Base-by-base conservation (phyloP, 2,888 invertebrate genomes). In the Clistopyga incitator region DNA sequence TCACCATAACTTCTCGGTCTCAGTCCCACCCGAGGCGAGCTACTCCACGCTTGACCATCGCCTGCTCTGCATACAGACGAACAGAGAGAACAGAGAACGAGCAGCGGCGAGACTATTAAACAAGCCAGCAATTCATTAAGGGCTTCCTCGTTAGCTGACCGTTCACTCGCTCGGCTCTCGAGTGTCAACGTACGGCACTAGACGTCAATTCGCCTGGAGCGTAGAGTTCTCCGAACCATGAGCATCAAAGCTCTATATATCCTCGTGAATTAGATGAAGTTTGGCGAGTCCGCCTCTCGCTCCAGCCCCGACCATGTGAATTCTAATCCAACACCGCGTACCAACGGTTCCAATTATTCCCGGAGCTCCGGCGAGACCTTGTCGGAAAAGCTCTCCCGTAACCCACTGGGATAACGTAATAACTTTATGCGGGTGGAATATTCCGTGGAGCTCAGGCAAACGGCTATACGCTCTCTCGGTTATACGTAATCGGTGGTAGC, bases 61-160 rank as follows among this genome's bases (percentile, higher is more conserved):
- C 47, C 67, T 38, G 47, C 18, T 78, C 61, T 78, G 74, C 82
- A 75, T 74, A 75, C 42, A 64, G 47, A 61, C 68, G 71, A 56
- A 29, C 50, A 54, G 15, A 70, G 45, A n/a, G 61, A 45, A 52
- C 25, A 25, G 18, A 34, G 64, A 68, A 45, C 52, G 75, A 64
- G 71, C 56, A 61, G 34, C 67, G 72, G 34, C 67, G 72, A 68
- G 77, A 52, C 67, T 56, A 83, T 79, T 76, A 74, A 84, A 78
- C 81, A 74, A 65, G 80, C 70, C 20, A 70, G 83, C 77, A 80
- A 85, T 85, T 85, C 84, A 84, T 84, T 85, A 84, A 78, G 67
- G 72, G 75, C 71, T 76, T 81, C 71, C 78, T 85, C 85, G 85
- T 85, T 85, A 85, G 84, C 72, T 52, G 85, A 85, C 74, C 79